These are phyloP conservation scores for Aphidius colemani DNA, from an alignment of 2,888 invertebrate genomes.

Conservation along the genomic window DNA sequence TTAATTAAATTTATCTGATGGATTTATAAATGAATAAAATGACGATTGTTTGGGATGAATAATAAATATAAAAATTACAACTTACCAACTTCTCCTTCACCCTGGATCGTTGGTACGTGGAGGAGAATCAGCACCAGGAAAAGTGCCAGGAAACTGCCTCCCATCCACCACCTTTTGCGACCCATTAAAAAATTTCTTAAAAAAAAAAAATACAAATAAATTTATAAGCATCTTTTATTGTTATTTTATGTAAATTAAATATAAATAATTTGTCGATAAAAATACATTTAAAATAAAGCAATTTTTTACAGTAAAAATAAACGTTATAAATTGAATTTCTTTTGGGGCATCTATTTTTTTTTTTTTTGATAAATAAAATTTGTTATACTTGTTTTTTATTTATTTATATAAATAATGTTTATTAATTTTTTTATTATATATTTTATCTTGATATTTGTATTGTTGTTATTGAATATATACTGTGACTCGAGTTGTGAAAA, in stretches of 20 bases:
- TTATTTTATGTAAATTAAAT: constrained; percentile 5
- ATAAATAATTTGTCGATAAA: not conserved
- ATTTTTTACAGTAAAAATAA: too few species aligned
- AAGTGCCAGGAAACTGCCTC: constrained; percentile 45
- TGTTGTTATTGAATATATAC: too few species aligned
- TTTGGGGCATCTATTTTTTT: not conserved
- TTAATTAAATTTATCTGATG: not conserved
- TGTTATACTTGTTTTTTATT: too few species aligned
- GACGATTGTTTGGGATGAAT: too few species aligned
- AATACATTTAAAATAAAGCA: too few species aligned
- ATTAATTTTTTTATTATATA: too few species aligned
- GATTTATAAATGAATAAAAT: not conserved
- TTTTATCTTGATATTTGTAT: too few species aligned
- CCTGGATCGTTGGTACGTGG: constrained; percentile 60
- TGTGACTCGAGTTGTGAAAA: too few species aligned
- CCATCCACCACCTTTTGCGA: constrained; percentile 55
- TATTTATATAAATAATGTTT: too few species aligned
- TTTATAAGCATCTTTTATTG: constrained; percentile 29
- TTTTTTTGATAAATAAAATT: too few species aligned
- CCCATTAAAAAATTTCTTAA: constrained; percentile 50
- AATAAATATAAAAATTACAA: constrained; percentile 29
- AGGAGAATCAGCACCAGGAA: constrained; percentile 49
- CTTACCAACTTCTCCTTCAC: constrained; percentile 73
- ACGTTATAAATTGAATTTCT: not conserved
- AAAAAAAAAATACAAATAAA: constrained; percentile 23